phyloP scores from a whole-genome alignment of 2,888 invertebrate species.

The Lithophane leautieri region DNA sequence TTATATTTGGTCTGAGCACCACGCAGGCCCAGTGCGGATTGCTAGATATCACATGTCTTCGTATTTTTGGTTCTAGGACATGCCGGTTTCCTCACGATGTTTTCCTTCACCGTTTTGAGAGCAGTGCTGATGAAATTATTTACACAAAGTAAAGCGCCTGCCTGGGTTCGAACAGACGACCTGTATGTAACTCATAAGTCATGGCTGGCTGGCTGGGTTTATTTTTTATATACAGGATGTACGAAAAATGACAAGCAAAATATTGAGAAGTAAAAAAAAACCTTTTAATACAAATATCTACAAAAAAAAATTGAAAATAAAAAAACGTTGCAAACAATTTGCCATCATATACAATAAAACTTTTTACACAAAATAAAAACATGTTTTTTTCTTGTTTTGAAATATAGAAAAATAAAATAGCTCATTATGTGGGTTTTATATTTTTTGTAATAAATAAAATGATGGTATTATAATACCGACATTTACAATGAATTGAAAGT shows the following conservation, averaged over 20 bases:
- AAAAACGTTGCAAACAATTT: constrained; percentile 1
- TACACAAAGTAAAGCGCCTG: no score
- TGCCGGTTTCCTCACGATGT: no score
- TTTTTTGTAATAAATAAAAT: constrained; percentile 19
- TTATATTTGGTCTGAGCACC: no score
- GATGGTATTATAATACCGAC: constrained; percentile 4
- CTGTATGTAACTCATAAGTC: no score
- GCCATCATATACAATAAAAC: not conserved
- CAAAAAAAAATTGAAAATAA: not conserved
- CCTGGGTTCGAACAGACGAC: no score
- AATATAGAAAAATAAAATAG: constrained; percentile 3
- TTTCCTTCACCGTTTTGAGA: no score
- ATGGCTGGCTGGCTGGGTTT: no score
- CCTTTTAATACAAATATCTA: not conserved
- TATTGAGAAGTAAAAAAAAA: constrained; percentile 3
- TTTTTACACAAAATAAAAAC: constrained; percentile 1
- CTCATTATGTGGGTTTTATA: constrained; percentile 1
- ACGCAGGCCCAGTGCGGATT: no score
- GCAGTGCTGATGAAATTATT: no score
- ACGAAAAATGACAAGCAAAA: constrained; percentile 1
- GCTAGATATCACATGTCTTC: no score
- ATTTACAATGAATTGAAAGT: not conserved
- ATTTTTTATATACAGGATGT: not conserved
- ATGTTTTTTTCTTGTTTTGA: not conserved
- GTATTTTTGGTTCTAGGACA: no score